Base-by-base conservation (phyloP, 2,113 vertebrate species). In the Lamprotornis superbus region DNA sequence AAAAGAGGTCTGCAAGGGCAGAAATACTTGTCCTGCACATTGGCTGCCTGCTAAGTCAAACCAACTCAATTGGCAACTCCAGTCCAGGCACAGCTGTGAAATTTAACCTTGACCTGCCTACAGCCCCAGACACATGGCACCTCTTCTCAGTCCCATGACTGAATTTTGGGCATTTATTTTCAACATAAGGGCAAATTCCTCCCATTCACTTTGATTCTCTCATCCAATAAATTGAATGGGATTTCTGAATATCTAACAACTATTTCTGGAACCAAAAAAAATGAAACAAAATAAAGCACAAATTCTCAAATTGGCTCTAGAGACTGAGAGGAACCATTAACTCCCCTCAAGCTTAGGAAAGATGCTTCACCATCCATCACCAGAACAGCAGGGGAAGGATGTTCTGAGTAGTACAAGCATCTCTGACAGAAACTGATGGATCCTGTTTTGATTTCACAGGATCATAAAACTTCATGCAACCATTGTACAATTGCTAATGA, bases 91-190 rank as follows among this genome's bases (percentile, higher is more conserved):
- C 14, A 68, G 81, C 50, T 59, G 44, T 31, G 53, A 79, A 35
- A 57, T 64, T 52, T 47, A 75, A 53, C 22, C 56, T 47, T 47
- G 49, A 4, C 18, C 20, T 42, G 39, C 27, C 44, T 10, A 23
- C 3, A 52, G 33, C 13, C 27, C 47, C 69, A 74, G 31, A 30
- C 18, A 57, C 0, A 1, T 0, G 0, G 39, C 8, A 63, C 21
- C 28, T 60, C 35, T 39, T 67, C 44, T 23, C 31, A 81, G 56
- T 44, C 40, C 64, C 37, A 12, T 4, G 22, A 24, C 31, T 16
- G 1, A 71, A 40, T 37, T 79, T 60, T 65, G 39, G 27, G 21
- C 59, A 65, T 39, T 56, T 70, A 46, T 28, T 57, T 85, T 15
- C 33, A 73, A 61, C n/a, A 9, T 18, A 68, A 70, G 22, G 30